A percentile compares a stretch with the other conserved stretches of the same genome.
These are phyloP conservation scores for Copsychus sechellarum DNA, from an alignment of 2,113 vertebrate genomes.

Conservation along the genomic window DNA sequence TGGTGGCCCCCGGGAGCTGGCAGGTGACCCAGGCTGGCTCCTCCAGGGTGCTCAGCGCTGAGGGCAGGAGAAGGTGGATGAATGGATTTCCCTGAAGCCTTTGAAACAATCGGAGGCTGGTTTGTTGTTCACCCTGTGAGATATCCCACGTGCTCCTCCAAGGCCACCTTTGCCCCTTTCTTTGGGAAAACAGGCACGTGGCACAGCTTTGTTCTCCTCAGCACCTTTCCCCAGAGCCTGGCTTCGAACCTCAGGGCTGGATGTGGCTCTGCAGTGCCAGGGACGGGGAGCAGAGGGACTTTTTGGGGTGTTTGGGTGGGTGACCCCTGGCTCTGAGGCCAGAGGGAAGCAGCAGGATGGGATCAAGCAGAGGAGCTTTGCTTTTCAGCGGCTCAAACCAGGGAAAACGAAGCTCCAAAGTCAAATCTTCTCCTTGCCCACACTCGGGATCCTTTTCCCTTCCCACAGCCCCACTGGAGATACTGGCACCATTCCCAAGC, in stretches of 20 bases:
- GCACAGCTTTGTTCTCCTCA: rapidly evolving
- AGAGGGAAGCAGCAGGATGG: not conserved
- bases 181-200: not conserved
- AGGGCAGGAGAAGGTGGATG: not conserved
- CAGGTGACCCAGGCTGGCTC: not conserved
- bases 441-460: not conserved
- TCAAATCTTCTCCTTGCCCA: not conserved
- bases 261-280: not conserved
- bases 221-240: not conserved
- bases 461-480: rapidly evolving
- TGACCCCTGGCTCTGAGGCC: not conserved
- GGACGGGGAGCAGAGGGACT: rapidly evolving
- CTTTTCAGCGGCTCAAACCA: not conserved
- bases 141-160: not conserved
- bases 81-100: not conserved
- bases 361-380: not conserved
- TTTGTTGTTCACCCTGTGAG: not conserved
- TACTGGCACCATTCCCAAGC: rapidly evolving
- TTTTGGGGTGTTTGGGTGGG: not conserved
- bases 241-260: not conserved
- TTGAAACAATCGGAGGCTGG: not conserved
- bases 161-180: not conserved
- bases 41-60: not conserved
- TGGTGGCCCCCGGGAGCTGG: not conserved
- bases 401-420: not conserved